Base-by-base conservation (phyloP, 2,888 invertebrate species). In the Lochmaea capreae region DNA sequence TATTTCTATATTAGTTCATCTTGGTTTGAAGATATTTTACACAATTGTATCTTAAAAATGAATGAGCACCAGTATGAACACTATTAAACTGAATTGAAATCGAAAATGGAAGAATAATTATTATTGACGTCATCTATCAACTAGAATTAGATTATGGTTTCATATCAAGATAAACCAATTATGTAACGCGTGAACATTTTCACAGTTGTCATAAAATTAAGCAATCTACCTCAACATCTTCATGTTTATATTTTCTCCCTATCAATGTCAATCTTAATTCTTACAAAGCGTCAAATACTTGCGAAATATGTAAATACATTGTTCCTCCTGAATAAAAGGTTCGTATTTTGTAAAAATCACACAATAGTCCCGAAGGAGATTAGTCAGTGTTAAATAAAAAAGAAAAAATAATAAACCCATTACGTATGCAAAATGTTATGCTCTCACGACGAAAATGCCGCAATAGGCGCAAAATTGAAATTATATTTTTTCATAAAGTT, bases 401-500 rank as follows among this genome's bases (percentile, higher is more conserved):
- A 70, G 74, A 76, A 75, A 76, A 79, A 79, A 77, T 72, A 75
- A 81, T 83, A 83, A 83, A 81, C 80, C 79, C 80, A 83, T 83
- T 82, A 82, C 78, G 77, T 81, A 84, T 84, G 83, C 83, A 82
- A 82, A 84, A 81, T 83, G 78, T 81, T 61, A 82, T 83, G 82
- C 81, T 76, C 78, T 80, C 79, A 81, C 78, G 83, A 76, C 79
- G 79, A 82, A 81, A 80, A 81, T 80, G 79, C 79, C 82, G 77
- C 81, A 81, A 80, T 78, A 81, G 79, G 79, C 79, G 79, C 78
- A 79, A 79, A 82, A 83, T 84, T 83, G 82, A 83, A 84, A 84
- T 84, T 83, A 84, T 82, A 83, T 83, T 84, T 83, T 81, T 82
- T 83, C 83, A 83, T 84, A 83, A 84, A 80, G 79, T 80, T 79